Base-by-base conservation (phyloP, 2,888 invertebrate genomes). In the Platerodrilus igneus region DNA sequence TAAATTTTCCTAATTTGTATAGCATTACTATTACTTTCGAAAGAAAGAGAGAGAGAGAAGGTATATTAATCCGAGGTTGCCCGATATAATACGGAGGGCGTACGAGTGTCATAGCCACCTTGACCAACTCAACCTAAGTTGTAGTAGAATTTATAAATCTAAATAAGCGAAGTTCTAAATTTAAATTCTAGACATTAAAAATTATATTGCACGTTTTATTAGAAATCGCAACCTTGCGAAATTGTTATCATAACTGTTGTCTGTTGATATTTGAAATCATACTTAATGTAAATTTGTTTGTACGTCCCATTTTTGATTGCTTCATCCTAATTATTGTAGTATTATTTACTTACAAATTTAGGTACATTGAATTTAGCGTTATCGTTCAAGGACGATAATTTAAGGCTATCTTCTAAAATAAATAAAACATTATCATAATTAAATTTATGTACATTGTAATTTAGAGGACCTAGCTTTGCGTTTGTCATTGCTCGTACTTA, bases 51-150 rank as follows among this genome's bases (percentile, higher is more conserved):
- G 58, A 62, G 60, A 61, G 62, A 59, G 62, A 62, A 62, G 62
- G 62, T 62, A 50, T 45, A 47, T 47, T 39, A 27, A 42, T 41
- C 45, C 57, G 57, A 52, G 50, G 49, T 43, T 45, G 41, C 11
- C 47, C 57, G 58, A 55, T 22, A 14, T 10, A 31, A 11, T 36
- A 26, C 55, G 46, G 56, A 47, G 37, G 38, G 29, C 37, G 21
- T 30, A 27, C 60, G 57, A 57, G 28, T 53, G 51, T 49, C 57
- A 50, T 51, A 56, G 58, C 62, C 60, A 63, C 64, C 66, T 64
- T 66, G 66, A 66, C 66, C 66, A 66, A 64, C 66, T 64, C 66
- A 66, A 66, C 63, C 52, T 60, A 64, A 64, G 50, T 59, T 55
- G 59, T 57, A 58, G 55, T 15, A 6, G 20, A 30, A 29, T 30